Evolutionary conservation across 1,140 invertebrate genomes (phyloP), one percentile per base, ranked within the genome.

Genomic region (Bombus sylvicola): DNA sequence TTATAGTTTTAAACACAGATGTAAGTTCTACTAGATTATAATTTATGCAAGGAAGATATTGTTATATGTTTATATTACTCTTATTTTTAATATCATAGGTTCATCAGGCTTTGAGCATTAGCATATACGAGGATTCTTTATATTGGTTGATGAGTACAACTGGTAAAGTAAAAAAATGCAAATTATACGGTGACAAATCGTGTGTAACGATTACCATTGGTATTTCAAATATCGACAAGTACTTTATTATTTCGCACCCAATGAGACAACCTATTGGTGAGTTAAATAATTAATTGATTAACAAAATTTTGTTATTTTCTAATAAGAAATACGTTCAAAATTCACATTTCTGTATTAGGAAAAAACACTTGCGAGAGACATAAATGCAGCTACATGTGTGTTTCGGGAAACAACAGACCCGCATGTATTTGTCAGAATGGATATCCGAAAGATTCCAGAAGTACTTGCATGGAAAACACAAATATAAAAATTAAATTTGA

Each of bases 101-200:
- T 96, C 1, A 94, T 94, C 71, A 94, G 94, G 64, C 96, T 95
- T 0, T 93, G 3, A 94, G 94, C 0, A 88, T 97, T 2, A 95
- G 92, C n/a, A 89, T 97, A 22, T 97, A 96, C 91, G 97, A 97
- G 91, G 96, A 97, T 89, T 92, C 95, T 68, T 92, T 97, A 1
- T 97, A 96, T 88, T 96, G 96, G 91, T 90, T 96, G 0, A 95
- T 93, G 28, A 91, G 93, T 34, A 94, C 95, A 31, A 93, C 95
- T 2, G 94, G 91, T 72, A 94, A 95, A 57, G 92, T 97, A 37
- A 92, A 92, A 59, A 96, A 95, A 71, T 97, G 96, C 89, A 92
- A 94, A 15, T 89, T 97, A 1, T 96, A 94, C 77, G 96, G 93
- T 1, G 64, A 93, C 4, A 82, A 80, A 74, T 85, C 76, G 0